These are phyloP conservation scores for Camelus bactrianus DNA, from an alignment of 2,113 vertebrate species.

Conservation along the genomic window DNA sequence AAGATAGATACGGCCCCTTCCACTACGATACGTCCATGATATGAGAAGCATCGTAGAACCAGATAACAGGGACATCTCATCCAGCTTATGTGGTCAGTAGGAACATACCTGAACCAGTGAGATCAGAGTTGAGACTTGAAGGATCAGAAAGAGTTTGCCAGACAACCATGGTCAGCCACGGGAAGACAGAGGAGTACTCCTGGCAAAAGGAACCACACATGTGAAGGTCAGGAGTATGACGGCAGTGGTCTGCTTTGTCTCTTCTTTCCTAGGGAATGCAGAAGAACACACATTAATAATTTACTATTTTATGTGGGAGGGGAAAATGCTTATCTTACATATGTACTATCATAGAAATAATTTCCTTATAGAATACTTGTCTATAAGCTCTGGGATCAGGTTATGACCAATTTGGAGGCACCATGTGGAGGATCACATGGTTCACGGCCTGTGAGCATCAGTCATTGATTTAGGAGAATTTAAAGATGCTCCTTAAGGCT, in stretches of 20 bases:
- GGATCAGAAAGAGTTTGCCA: background rate
- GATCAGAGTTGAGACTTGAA: constrained; percentile 20
- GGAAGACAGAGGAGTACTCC: background rate
- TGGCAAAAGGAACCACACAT: background rate
- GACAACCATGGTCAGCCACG: background rate
- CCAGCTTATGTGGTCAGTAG: background rate
- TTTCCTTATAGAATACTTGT: background rate
- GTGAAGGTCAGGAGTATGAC: background rate
- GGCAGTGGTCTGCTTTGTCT: background rate
- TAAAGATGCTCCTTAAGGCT: background rate
- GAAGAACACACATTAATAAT: background rate
- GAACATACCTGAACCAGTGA: background rate
- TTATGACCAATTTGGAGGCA: background rate
- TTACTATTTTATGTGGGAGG: background rate
- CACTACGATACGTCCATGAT: background rate
- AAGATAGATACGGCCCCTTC: background rate
- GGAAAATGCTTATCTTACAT: background rate
- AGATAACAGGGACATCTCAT: background rate
- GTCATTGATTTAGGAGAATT: background rate
- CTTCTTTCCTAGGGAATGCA: background rate
- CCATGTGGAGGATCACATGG: background rate
- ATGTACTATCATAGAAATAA: background rate
- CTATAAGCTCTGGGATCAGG: background rate
- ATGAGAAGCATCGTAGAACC: background rate
- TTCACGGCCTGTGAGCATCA: background rate